Evolutionary conservation across 2,888 invertebrate species (phyloP).

Genomic region (Ceriagrion tenellum): DNA sequence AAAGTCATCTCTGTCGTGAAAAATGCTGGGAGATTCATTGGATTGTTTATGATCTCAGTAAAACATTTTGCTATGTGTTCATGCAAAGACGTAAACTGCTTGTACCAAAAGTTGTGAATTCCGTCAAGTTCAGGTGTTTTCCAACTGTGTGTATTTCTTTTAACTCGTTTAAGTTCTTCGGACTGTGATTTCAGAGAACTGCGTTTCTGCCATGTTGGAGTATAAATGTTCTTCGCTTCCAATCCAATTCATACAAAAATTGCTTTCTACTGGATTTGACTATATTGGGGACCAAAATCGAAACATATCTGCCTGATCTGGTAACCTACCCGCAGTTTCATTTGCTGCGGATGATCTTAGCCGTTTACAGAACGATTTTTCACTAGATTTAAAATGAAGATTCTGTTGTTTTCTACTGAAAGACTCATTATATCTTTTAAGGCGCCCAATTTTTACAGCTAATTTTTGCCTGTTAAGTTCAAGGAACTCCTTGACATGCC

Average conservation of each 20-base stretch:
- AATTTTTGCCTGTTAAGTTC: not conserved
- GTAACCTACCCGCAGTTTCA: not conserved
- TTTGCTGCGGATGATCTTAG: not conserved
- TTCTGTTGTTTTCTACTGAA: not conserved
- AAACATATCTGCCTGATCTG: not conserved
- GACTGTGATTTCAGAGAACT: not conserved
- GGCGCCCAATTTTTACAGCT: not conserved
- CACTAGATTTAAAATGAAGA: not conserved
- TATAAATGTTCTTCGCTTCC: not conserved
- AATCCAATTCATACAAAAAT: not conserved
- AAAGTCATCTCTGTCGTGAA: too few species aligned
- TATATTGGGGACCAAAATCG: not conserved
- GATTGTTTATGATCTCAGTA: too few species aligned
- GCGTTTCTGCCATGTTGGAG: not conserved
- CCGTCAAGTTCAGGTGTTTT: not conserved
- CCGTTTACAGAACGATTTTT: not conserved
- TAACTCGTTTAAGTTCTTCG: not conserved
- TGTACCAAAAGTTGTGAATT: not conserved
- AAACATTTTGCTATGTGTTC: not conserved
- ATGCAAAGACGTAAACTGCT: not conserved
- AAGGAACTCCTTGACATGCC: not conserved
- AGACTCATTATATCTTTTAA: not conserved
- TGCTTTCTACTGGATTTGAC: not conserved
- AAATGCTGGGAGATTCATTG: too few species aligned
- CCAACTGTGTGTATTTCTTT: not conserved